A percentile compares a stretch with the other conserved stretches of the same genome.
phyloP scores from a whole-genome alignment of 2,113 vertebrate genomes.

The Mus musculus region GRCm39 chr4:132940501-132941000 shows the following conservation, averaged over 20 bases:
- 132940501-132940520: conserved; percentile 58
- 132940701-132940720: conserved; percentile 63
- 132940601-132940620: background rate
- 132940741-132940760: background rate
- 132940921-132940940: background rate
- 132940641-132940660: conserved; percentile 32
- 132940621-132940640: background rate
- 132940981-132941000: background rate
- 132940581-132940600: background rate
- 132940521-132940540: conserved; percentile 5
- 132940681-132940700: conserved; percentile 49
- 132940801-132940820: conserved; percentile 56
- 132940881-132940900: conserved; percentile 62
- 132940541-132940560: background rate
- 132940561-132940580: background rate
- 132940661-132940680: conserved; percentile 44
- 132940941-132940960: background rate
- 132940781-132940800: conserved; percentile 81
- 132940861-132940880: conserved; percentile 62
- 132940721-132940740: conserved; percentile 42
- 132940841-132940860: conserved; percentile 71
- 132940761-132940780: conserved; percentile 71
- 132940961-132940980: background rate
- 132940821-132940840: background rate
- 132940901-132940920: background rate